phyloP scores from a whole-genome alignment of 2,888 invertebrate species.

The Lingula anatina region DNA sequence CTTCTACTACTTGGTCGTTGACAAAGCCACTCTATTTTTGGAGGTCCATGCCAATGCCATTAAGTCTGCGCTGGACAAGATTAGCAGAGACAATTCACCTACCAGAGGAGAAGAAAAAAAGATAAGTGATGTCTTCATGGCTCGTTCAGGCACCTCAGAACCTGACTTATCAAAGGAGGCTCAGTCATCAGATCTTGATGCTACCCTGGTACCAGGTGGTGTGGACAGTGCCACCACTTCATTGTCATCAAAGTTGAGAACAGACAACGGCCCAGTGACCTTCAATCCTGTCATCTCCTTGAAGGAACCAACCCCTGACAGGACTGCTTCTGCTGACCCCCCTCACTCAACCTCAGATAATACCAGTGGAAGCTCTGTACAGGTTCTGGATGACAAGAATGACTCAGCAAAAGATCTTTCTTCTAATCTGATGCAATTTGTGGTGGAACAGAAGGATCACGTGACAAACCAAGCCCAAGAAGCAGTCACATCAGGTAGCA shows the following conservation, averaged over 20 bases:
- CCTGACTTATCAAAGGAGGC: neutral
- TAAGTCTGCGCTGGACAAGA: constrained; percentile 22
- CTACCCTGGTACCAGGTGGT: neutral
- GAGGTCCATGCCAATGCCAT: constrained; percentile 21
- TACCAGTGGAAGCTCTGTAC: neutral
- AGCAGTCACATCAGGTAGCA: too few species aligned
- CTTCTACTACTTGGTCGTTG: constrained; percentile 60
- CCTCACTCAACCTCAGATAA: neutral
- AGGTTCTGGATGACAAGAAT: too few species aligned
- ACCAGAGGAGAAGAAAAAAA: neutral
- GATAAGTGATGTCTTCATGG: neutral
- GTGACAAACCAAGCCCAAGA: too few species aligned
- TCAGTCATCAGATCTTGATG: neutral
- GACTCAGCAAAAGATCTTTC: too few species aligned
- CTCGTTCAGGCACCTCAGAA: neutral
- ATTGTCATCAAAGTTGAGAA: too few species aligned
- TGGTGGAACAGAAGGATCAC: too few species aligned
- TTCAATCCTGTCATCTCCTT: neutral
- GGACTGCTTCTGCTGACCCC: neutral
- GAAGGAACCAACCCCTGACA: neutral
- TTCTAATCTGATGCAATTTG: too few species aligned
- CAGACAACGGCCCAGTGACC: too few species aligned
- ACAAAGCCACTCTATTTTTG: constrained; percentile 23
- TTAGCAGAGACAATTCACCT: constrained; percentile 9
- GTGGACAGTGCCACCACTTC: too few species aligned